Evolutionary conservation across 2,888 invertebrate species (phyloP).

Genomic region (Colostygia pectinataria): DNA sequence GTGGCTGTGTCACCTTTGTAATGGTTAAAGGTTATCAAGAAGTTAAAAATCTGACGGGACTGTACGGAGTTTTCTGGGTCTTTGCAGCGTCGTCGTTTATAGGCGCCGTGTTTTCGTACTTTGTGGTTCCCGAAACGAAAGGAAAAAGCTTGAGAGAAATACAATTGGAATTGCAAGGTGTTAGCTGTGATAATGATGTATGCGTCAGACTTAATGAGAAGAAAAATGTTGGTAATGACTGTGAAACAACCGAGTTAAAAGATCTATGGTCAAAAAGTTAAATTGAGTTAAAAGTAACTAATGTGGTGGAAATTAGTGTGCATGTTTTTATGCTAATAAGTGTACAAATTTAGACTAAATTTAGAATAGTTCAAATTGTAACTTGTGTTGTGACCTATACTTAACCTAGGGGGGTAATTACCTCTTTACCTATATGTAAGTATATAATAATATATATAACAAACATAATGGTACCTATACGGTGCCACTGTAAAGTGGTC

Average conservation of each 20-base stretch:
- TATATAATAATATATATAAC: no score
- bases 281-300: no score
- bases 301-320: no score
- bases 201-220: slow-evolving; percentile 34
- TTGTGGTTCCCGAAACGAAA: slow-evolving; percentile 82
- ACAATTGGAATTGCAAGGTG: slow-evolving; percentile 75
- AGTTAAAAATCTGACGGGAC: slow-evolving; percentile 68
- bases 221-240: slow-evolving; percentile 18
- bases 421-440: no score
- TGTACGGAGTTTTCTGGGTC: slow-evolving; percentile 77
- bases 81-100: slow-evolving; percentile 70
- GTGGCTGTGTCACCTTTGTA: slow-evolving; percentile 73
- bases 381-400: no score
- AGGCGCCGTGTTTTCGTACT: slow-evolving; percentile 72
- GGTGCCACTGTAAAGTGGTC: no score
- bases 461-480: no score
- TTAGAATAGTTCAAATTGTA: no score
- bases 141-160: slow-evolving; percentile 81
- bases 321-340: no score
- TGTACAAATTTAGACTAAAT: no score
- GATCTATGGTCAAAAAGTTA: no score
- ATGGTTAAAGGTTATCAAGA: slow-evolving; percentile 78
- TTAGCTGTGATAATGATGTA: slow-evolving; percentile 44
- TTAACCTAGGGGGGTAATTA: no score
- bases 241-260: slow-evolving; percentile 31